A percentile compares a stretch with the other conserved stretches of the same genome.
phyloP scores from a whole-genome alignment of 2,797 vertebrate species.

The Gambelia wislizenii region DNA sequence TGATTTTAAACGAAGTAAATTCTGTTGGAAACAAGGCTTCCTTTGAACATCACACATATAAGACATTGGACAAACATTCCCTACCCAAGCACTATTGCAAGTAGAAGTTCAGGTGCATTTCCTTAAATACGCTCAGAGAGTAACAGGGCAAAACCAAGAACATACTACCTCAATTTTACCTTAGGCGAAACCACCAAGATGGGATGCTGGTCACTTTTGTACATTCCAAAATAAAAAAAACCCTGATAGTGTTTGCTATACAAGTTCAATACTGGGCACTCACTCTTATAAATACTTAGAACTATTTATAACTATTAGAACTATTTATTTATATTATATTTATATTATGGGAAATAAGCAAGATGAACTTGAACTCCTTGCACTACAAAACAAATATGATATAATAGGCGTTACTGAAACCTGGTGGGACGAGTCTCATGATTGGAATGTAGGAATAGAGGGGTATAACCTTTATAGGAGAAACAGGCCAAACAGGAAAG shows the following conservation, averaged over 20 bases:
- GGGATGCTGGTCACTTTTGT: background rate
- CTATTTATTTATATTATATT: too few relatives aligned
- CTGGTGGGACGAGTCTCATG: too few relatives aligned
- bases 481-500: too few relatives aligned
- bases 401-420: too few relatives aligned
- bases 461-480: too few relatives aligned
- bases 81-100: too few relatives aligned
- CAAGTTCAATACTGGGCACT: background rate
- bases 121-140: background rate
- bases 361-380: too few relatives aligned
- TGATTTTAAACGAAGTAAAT: background rate
- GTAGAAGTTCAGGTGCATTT: background rate
- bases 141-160: background rate
- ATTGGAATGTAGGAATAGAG: too few relatives aligned
- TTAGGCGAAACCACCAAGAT: background rate
- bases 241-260: background rate
- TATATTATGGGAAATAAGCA: too few relatives aligned
- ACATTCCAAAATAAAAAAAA: background rate
- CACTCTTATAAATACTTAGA: too few relatives aligned
- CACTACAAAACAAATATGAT: too few relatives aligned
- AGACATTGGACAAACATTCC: background rate
- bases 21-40: background rate
- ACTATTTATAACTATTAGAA: too few relatives aligned
- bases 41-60: background rate
- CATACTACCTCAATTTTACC: background rate